phyloP scores from a whole-genome alignment of 23 tunicate genomes.

The Botrylloides violaceus region DNA sequence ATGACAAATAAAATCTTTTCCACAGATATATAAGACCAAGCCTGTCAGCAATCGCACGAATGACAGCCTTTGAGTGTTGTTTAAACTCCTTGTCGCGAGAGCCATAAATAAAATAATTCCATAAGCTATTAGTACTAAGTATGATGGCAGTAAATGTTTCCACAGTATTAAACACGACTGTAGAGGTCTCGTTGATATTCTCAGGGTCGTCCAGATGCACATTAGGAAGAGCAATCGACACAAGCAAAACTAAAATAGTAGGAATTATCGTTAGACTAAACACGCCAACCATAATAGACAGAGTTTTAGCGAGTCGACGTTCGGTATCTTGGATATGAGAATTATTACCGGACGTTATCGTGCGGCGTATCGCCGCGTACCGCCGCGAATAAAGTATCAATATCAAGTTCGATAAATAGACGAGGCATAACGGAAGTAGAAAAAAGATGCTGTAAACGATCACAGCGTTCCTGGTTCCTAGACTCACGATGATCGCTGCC shows the following conservation, averaged over 20 bases:
- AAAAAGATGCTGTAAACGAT: conserved; percentile 32
- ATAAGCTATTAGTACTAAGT: conserved; percentile 47
- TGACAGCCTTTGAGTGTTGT: neutral
- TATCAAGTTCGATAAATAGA: conserved; percentile 40
- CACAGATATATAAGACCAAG: neutral
- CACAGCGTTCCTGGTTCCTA: conserved; percentile 21
- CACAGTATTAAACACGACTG: conserved; percentile 6
- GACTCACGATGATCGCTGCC: conserved; percentile 31
- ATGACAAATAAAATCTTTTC: neutral
- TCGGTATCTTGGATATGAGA: conserved; percentile 21
- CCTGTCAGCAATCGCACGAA: neutral
- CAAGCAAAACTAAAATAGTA: conserved; percentile 20
- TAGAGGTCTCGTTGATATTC: conserved; percentile 19
- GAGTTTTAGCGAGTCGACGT: conserved; percentile 42
- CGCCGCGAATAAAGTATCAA: conserved; percentile 15
- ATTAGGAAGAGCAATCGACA: conserved; percentile 16
- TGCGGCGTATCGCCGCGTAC: conserved; percentile 8
- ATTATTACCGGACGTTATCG: neutral
- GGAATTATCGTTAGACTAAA: conserved; percentile 50
- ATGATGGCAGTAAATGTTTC: conserved; percentile 31
- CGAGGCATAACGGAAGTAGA: conserved; percentile 34
- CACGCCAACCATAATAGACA: conserved; percentile 61
- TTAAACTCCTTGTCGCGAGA: conserved; percentile 37
- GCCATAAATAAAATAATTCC: conserved; percentile 72
- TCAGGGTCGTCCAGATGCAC: conserved; percentile 22